phyloP scores from a whole-genome alignment of 2,113 vertebrate species.

The Upupa epops region DNA sequence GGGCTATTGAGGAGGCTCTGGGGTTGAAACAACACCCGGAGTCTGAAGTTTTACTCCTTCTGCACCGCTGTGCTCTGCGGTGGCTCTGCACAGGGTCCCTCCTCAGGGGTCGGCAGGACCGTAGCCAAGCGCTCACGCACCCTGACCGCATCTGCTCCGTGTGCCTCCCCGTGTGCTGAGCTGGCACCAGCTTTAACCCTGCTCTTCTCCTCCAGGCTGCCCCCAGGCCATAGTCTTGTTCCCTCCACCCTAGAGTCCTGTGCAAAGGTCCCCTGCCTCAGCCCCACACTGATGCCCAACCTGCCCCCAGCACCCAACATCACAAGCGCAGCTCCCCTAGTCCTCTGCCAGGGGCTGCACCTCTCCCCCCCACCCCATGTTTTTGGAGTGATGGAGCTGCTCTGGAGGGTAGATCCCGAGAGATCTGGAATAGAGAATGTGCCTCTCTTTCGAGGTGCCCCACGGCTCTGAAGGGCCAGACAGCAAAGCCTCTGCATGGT shows the following conservation, averaged over 20 bases:
- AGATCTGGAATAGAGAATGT: neutral
- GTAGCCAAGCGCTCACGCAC: neutral
- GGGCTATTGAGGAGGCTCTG: neutral
- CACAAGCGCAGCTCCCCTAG: neutral
- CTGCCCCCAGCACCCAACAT: neutral
- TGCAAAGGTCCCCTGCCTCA: neutral
- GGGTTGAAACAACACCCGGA: slow-evolving; percentile 21
- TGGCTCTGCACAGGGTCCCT: neutral
- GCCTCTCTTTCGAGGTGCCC: neutral
- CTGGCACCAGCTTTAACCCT: neutral
- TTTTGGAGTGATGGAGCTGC: neutral
- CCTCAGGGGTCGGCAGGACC: neutral
- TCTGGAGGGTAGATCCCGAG: neutral
- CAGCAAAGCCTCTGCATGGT: rapidly evolving
- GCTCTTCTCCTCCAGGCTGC: neutral
- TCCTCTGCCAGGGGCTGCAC: neutral
- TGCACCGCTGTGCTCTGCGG: neutral
- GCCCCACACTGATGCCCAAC: neutral
- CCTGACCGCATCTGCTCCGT: neutral
- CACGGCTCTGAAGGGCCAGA: neutral
- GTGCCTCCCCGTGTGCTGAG: neutral
- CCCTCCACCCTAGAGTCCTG: rapidly evolving
- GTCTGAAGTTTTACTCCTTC: slow-evolving; percentile 15
- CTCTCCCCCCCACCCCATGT: rapidly evolving
- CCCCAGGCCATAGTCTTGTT: neutral